phyloP scores from a whole-genome alignment of 2,113 vertebrate genomes.

The Prietella phreatophila region DNA sequence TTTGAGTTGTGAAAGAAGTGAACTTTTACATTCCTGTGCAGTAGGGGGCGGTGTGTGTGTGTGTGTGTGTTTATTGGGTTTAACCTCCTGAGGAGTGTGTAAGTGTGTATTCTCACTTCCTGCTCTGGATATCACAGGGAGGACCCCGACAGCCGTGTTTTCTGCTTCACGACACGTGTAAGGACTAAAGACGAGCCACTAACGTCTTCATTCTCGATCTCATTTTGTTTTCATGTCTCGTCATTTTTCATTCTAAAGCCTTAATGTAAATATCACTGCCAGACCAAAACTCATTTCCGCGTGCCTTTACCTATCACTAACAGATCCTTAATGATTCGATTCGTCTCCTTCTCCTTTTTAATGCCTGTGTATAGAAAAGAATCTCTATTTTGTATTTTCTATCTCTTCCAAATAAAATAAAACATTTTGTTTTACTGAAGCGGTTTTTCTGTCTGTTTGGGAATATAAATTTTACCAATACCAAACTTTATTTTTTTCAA shows the following conservation, averaged over 20 bases:
- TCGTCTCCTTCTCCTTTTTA: constrained; percentile 21
- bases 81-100: neutral
- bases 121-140: constrained; percentile 24
- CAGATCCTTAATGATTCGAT: constrained; percentile 17
- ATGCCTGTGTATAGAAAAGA: constrained; percentile 56
- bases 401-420: constrained; percentile 56
- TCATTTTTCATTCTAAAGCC: neutral
- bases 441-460: neutral
- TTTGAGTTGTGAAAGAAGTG: neutral
- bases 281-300: constrained; percentile 55
- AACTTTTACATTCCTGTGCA: constrained; percentile 39
- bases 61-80: constrained; percentile 2
- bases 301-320: constrained; percentile 51
- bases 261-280: constrained; percentile 51
- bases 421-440: constrained; percentile 41
- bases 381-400: constrained; percentile 61
- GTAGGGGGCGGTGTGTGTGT: neutral
- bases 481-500: neutral
- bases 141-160: neutral
- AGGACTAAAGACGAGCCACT: constrained; percentile 29
- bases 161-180: constrained; percentile 26
- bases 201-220: constrained; percentile 40
- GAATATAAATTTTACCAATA: neutral
- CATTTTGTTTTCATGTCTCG: neutral
- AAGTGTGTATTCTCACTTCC: neutral